phyloP scores from a whole-genome alignment of 2,888 invertebrate genomes.

The Julus scanicus region DNA sequence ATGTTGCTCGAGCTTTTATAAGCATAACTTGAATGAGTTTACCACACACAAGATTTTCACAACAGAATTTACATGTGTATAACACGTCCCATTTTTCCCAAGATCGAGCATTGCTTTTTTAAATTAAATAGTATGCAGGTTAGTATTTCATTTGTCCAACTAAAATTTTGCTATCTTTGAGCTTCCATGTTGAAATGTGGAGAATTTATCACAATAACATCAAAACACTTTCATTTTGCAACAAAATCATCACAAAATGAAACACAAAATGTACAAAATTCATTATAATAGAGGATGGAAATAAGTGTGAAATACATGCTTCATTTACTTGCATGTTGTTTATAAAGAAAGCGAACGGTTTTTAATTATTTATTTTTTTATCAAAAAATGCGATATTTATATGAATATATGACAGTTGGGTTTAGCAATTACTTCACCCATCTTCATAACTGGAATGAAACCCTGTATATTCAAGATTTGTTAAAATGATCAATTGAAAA shows the following conservation, averaged over 20 bases:
- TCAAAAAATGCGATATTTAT: not conserved
- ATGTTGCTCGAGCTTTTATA: too few species aligned
- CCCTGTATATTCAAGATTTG: constrained; percentile 8
- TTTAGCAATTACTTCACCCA: not conserved
- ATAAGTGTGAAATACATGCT: too few species aligned
- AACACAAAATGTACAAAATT: not conserved
- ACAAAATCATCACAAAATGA: not conserved
- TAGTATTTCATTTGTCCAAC: constrained; percentile 1
- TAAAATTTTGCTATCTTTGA: not conserved
- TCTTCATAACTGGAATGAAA: not conserved
- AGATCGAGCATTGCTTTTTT: too few species aligned
- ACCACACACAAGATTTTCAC: too few species aligned
- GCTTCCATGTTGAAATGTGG: not conserved
- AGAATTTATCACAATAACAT: not conserved
- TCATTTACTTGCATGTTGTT: too few species aligned
- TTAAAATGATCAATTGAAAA: not conserved
- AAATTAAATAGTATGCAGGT: not conserved
- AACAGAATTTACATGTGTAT: too few species aligned
- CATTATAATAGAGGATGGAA: not conserved
- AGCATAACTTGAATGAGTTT: too few species aligned
- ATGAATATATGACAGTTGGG: constrained; percentile 25
- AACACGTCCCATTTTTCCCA: too few species aligned
- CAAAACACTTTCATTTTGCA: not conserved
- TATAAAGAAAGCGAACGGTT: too few species aligned
- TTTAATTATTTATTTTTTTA: not conserved